Conservation (phyloP, 2,113 vertebrate genomes). For the Boulengeromyrus knoepffleri region DNA sequence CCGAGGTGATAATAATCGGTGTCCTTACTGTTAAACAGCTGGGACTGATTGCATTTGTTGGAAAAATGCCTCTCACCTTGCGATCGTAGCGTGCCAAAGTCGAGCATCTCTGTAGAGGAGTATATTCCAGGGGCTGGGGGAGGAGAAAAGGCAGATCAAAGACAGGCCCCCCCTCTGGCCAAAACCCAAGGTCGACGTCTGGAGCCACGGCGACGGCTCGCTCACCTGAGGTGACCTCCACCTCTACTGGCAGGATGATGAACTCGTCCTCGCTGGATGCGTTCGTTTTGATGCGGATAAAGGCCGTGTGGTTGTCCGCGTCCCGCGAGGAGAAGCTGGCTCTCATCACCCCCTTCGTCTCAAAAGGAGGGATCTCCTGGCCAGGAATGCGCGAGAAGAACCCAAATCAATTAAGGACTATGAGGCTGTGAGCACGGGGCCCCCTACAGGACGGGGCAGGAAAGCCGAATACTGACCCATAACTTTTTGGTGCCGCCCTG, state of each 20-base stretch:
- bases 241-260: conserved; percentile 94
- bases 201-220: background rate
- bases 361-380: conserved; percentile 95
- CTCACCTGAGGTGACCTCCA: conserved; percentile 93
- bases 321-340: conserved; percentile 97
- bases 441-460: background rate
- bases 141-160: background rate
- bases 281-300: conserved; percentile 96
- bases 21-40: background rate
- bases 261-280: conserved; percentile 84
- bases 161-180: background rate
- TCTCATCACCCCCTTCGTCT: conserved; percentile 98
- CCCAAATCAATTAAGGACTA: background rate
- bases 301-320: conserved; percentile 96
- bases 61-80: conserved; percentile 67
- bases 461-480: conserved; percentile 69
- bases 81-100: conserved; percentile 94
- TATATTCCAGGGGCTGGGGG: conserved; percentile 65
- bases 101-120: conserved; percentile 87
- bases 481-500: conserved; percentile 86
- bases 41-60: background rate
- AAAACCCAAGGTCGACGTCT: background rate
- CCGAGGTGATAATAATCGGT: background rate
- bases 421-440: background rate
- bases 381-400: background rate